Conservation (phyloP, 2,113 vertebrate species). For the Mirounga angustirostris region DNA sequence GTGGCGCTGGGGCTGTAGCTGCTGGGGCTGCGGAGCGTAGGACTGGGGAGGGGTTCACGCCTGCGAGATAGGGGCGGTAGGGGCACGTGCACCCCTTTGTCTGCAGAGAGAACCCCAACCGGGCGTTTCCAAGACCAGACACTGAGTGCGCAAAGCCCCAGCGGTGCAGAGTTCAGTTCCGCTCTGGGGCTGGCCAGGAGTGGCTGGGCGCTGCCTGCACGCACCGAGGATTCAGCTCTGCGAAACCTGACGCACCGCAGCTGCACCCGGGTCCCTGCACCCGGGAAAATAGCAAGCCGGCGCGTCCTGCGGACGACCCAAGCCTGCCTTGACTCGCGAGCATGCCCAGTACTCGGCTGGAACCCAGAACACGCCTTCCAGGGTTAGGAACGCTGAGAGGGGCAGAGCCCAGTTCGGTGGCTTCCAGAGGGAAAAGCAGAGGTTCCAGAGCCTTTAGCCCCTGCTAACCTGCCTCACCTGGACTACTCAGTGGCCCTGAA, state of each 20-base stretch:
- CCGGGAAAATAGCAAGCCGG: neutral
- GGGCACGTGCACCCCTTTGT: slow-evolving; percentile 77
- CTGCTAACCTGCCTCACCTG: neutral
- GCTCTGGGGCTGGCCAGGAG: neutral
- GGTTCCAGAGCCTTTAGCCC: neutral
- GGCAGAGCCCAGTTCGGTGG: neutral
- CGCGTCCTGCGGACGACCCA: neutral
- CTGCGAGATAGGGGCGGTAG: slow-evolving; percentile 47
- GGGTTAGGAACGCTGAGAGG: slow-evolving; percentile 12
- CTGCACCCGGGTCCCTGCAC: neutral
- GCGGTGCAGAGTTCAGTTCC: slow-evolving; percentile 35
- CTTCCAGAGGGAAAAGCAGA: neutral
- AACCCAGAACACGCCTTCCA: slow-evolving; percentile 10
- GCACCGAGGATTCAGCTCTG: slow-evolving; percentile 15
- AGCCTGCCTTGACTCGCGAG: slow-evolving; percentile 38
- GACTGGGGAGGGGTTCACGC: neutral
- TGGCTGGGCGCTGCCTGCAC: neutral
- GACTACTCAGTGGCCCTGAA: neutral
- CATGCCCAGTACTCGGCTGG: slow-evolving; percentile 69
- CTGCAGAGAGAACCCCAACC: slow-evolving; percentile 64
- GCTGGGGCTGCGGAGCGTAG: neutral
- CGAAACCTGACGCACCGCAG: neutral
- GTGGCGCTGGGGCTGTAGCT: slow-evolving; percentile 52
- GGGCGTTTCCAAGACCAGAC: slow-evolving; percentile 67
- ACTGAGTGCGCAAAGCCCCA: neutral